Percentiles rank a stretch among this genome's conserved stretches.
Evolutionary conservation across 2,888 invertebrate genomes (phyloP).

Genomic region (Drosophila buzzatii): DNA sequence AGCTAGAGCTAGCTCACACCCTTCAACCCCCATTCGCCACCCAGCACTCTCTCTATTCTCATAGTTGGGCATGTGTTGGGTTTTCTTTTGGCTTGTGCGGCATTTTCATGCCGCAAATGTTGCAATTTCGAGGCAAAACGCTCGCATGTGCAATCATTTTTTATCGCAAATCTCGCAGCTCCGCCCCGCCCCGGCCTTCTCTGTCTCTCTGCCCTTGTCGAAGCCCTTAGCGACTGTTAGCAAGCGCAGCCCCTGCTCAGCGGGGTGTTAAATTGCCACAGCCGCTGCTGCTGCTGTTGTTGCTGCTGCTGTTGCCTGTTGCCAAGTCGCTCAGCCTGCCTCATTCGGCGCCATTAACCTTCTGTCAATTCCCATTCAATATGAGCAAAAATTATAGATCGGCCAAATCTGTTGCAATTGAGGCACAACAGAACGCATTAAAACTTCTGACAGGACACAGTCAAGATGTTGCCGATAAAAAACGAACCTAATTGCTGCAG

Average conservation of each 20-base stretch:
- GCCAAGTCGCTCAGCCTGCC: slow-evolving; percentile 14
- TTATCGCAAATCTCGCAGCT: slow-evolving; percentile 70
- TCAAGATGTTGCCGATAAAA: slow-evolving; percentile 46
- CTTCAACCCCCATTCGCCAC: not conserved
- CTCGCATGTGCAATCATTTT: slow-evolving; percentile 80
- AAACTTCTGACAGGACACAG: slow-evolving; percentile 29
- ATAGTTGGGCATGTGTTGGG: slow-evolving; percentile 62
- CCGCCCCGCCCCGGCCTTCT: not conserved
- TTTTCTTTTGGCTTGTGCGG: slow-evolving; percentile 33
- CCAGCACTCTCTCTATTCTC: not conserved
- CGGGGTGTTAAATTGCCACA: slow-evolving; percentile 77
- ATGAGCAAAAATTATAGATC: slow-evolving; percentile 32
- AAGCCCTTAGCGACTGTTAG: slow-evolving; percentile 55
- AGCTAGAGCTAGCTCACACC: slow-evolving; percentile 12
- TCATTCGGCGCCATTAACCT: slow-evolving; percentile 78
- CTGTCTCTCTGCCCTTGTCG: not conserved
- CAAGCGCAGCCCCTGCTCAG: slow-evolving; percentile 56
- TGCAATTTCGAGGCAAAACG: slow-evolving; percentile 73
- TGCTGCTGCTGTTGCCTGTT: slow-evolving; percentile 37
- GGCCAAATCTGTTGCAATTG: slow-evolving; percentile 73
- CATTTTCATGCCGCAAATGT: slow-evolving; percentile 79
- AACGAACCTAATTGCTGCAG: slow-evolving; percentile 3
- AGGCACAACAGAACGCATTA: slow-evolving; percentile 41
- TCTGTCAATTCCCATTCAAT: slow-evolving; percentile 72
- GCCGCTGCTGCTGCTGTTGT: slow-evolving; percentile 45